These are phyloP conservation scores for Tetanocera ferruginea DNA, from an alignment of 2,888 invertebrate species.

Conservation along the genomic window DNA sequence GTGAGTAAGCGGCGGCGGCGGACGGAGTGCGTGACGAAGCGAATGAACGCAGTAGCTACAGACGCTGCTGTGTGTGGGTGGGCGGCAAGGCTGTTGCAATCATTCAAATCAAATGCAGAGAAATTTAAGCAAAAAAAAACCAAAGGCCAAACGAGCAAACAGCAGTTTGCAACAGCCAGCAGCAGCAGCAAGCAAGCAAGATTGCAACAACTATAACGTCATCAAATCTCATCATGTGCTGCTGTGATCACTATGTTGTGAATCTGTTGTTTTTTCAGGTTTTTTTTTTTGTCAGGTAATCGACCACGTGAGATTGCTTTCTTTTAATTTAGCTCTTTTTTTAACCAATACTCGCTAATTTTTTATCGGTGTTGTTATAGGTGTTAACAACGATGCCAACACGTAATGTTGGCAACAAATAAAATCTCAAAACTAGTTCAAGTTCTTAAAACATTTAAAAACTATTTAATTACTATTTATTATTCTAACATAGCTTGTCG, in stretches of 20 bases:
- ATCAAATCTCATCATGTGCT: background rate
- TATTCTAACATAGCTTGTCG: background rate
- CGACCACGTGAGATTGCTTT: background rate
- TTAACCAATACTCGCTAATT: background rate
- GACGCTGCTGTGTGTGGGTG: constrained; percentile 33
- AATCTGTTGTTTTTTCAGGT: constrained; percentile 2
- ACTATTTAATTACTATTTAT: background rate
- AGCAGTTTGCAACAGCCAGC: background rate
- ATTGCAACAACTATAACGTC: constrained; percentile 7
- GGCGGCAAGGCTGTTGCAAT: constrained; percentile 30
- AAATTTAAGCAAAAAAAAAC: constrained; percentile 15
- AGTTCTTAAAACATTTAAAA: constrained; percentile 27
- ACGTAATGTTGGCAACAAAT: background rate
- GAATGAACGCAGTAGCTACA: background rate
- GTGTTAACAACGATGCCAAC: background rate
- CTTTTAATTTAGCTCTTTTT: background rate
- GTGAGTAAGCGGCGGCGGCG: background rate
- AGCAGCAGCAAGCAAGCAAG: background rate
- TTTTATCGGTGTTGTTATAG: background rate
- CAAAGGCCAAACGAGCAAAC: background rate
- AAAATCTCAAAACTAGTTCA: background rate
- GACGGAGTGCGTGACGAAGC: background rate
- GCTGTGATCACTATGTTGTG: constrained; percentile 19
- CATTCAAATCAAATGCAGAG: constrained; percentile 19
- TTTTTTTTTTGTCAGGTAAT: background rate